phyloP scores from a whole-genome alignment of 2,113 vertebrate species.

The Spilogale gracilis region DNA sequence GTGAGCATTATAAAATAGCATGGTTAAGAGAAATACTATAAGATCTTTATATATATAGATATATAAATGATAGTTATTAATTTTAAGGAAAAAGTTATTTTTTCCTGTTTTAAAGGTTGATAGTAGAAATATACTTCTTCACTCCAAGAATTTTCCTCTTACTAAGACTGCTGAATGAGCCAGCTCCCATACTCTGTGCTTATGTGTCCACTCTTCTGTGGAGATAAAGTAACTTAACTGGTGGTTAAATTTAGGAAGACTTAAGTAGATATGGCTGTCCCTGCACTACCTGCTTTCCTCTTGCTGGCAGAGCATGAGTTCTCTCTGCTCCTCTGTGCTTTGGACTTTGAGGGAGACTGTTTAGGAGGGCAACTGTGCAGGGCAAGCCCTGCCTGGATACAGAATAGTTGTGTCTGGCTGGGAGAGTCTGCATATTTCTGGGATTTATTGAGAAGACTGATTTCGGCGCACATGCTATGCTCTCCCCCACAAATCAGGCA shows the following conservation, averaged over 20 bases:
- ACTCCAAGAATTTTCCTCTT: neutral
- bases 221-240: neutral
- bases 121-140: neutral
- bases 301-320: neutral
- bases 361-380: neutral
- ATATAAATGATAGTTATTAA: neutral
- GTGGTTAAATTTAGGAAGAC: neutral
- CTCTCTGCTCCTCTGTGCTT: neutral
- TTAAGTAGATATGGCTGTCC: neutral
- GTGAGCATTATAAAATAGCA: neutral
- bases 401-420: neutral
- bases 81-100: neutral
- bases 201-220: neutral
- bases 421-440: neutral
- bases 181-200: neutral
- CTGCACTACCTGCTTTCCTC: neutral
- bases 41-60: neutral
- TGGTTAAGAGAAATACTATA: neutral
- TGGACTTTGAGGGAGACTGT: neutral
- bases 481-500: neutral
- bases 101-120: neutral
- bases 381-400: neutral
- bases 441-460: neutral
- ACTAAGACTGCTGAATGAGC: neutral
- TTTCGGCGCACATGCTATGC: neutral